Evolutionary conservation across 2,797 vertebrate species (phyloP).

Genomic region (Anas flavirostris): DNA sequence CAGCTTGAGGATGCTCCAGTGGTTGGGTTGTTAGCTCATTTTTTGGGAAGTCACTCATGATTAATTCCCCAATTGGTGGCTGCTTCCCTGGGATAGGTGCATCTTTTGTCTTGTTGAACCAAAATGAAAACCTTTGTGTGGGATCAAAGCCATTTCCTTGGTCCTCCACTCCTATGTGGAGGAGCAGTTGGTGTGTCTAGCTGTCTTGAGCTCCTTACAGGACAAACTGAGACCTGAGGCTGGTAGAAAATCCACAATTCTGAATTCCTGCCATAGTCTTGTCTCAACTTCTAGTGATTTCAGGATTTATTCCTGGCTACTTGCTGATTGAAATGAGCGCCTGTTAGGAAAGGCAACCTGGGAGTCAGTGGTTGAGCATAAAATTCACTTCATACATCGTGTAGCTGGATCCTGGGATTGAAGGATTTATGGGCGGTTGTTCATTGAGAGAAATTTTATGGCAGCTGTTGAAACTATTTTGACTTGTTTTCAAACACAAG

Average conservation of each 20-base stretch:
- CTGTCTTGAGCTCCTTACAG: background rate
- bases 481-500: background rate
- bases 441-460: background rate
- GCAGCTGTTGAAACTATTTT: background rate
- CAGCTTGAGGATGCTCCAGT: background rate
- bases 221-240: background rate
- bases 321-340: background rate
- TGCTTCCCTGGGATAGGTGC: background rate
- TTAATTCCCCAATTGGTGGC: background rate
- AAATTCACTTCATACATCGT: background rate
- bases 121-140: background rate
- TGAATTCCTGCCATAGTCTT: background rate
- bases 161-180: rapidly evolving
- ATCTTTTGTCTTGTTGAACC: background rate
- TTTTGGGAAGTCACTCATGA: background rate
- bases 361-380: background rate
- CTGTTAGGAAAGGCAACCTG: background rate
- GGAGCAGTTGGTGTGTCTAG: rapidly evolving
- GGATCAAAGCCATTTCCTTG: background rate
- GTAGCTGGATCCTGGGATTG: background rate
- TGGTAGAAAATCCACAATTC: background rate
- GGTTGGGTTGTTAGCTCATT: background rate
- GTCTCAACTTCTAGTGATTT: background rate
- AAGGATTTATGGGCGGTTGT: background rate
- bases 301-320: background rate